Conservation (phyloP, 2,113 vertebrate species). For the Microtus montanus region DNA sequence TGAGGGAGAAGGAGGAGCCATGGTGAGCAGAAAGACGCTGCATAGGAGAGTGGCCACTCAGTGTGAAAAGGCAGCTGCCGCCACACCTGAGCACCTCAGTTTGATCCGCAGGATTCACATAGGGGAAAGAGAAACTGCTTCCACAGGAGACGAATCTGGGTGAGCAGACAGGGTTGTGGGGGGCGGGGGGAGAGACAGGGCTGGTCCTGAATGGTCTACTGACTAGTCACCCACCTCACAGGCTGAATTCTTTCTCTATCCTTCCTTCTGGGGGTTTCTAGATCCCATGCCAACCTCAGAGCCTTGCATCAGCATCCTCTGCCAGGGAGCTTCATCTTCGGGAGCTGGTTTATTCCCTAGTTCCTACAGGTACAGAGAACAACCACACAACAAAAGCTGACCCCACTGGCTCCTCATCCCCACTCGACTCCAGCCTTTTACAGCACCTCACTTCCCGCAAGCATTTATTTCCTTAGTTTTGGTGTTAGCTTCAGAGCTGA, state of each 20-base stretch:
- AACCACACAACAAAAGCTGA: fast-evolving
- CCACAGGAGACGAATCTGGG: background rate
- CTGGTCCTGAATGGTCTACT: background rate
- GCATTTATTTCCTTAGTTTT: background rate
- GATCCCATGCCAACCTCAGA: background rate
- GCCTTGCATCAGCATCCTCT: background rate
- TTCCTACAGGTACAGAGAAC: background rate
- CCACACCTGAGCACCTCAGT: no score
- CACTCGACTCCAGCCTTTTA: background rate
- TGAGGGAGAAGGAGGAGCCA: no score
- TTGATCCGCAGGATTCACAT: no score
- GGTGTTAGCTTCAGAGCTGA: background rate
- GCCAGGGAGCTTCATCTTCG: background rate
- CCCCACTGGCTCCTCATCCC: fast-evolving
- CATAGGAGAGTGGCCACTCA: background rate
- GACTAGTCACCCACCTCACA: background rate
- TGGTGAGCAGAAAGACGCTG: background rate
- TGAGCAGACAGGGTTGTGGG: fast-evolving
- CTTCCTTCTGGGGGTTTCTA: background rate
- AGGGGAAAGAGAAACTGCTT: background rate
- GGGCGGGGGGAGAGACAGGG: background rate
- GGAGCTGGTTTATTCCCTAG: background rate
- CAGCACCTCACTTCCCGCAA: background rate
- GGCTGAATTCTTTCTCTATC: background rate
- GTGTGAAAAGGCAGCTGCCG: no score